phyloP scores from a whole-genome alignment of 2,113 vertebrate genomes.

The Pluvialis apricaria region DNA sequence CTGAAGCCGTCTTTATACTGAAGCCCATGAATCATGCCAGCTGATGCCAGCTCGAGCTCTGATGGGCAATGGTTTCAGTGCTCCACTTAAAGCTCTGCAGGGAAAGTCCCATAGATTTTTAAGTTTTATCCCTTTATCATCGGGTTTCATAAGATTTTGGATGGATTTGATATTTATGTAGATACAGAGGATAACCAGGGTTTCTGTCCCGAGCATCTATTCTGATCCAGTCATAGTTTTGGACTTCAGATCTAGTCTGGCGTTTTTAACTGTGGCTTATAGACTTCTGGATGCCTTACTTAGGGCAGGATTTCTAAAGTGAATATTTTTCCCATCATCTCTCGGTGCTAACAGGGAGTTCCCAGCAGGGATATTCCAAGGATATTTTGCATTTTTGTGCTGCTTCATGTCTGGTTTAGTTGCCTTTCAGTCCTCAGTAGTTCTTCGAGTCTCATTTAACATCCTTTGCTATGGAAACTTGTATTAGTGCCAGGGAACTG shows the following conservation, averaged over 20 bases:
- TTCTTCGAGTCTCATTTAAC: not conserved
- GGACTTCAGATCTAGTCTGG: not conserved
- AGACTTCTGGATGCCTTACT: not conserved
- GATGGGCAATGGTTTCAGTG: not conserved
- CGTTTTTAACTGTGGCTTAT: not conserved
- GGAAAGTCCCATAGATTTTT: not conserved
- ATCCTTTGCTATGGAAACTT: conserved; percentile 45
- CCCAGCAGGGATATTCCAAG: not conserved
- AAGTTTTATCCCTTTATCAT: not conserved
- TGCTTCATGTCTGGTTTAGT: not conserved
- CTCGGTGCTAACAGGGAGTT: not conserved
- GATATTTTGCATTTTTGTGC: conserved; percentile 9
- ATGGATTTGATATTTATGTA: not conserved
- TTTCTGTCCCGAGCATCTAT: not conserved
- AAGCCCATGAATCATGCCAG: not conserved
- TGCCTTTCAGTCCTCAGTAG: not conserved
- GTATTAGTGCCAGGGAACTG: not conserved
- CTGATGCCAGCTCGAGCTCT: not conserved
- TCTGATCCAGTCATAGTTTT: not conserved
- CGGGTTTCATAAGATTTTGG: not conserved
- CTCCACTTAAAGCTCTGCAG: not conserved
- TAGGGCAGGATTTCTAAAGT: not conserved
- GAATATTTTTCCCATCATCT: not conserved
- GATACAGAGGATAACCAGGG: not conserved
- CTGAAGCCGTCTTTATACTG: not conserved